These are phyloP conservation scores for Zaprionus obscuricornis DNA, from an alignment of 2,888 invertebrate genomes.

Conservation along the genomic window DNA sequence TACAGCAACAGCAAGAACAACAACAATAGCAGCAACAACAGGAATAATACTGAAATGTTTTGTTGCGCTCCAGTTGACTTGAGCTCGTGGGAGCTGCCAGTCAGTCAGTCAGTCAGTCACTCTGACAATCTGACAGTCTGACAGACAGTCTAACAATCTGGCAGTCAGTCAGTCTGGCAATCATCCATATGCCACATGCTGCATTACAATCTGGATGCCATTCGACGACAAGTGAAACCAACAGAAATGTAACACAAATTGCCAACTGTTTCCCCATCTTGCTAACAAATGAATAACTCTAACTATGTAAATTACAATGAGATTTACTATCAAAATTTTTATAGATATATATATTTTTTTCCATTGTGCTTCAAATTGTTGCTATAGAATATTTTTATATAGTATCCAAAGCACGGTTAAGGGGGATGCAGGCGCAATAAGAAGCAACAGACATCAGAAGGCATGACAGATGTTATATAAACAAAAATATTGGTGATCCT, in stretches of 20 bases:
- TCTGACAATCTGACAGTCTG: conserved; percentile 20
- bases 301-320: not conserved
- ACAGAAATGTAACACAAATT: conserved; percentile 23
- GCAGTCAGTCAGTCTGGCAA: conserved; percentile 8
- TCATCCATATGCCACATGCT: conserved; percentile 35
- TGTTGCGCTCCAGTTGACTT: conserved; percentile 54
- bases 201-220: not conserved
- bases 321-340: not conserved
- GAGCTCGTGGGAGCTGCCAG: conserved; percentile 42
- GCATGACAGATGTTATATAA: too few species aligned
- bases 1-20: conserved; percentile 6
- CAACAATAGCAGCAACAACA: conserved; percentile 21
- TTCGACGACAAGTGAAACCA: not conserved
- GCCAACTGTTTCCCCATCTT: conserved; percentile 30
- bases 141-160: conserved; percentile 7
- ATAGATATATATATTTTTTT: too few species aligned
- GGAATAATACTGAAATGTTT: conserved; percentile 26
- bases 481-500: too few species aligned
- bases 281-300: not conserved
- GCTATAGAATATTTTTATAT: too few species aligned
- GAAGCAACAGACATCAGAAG: too few species aligned
- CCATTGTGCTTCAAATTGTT: too few species aligned
- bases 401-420: too few species aligned
- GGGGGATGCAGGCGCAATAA: too few species aligned
- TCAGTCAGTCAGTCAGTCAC: conserved; percentile 19